These are phyloP conservation scores for Amphimallon solstitiale DNA, from an alignment of 2,888 invertebrate genomes.

Conservation along the genomic window DNA sequence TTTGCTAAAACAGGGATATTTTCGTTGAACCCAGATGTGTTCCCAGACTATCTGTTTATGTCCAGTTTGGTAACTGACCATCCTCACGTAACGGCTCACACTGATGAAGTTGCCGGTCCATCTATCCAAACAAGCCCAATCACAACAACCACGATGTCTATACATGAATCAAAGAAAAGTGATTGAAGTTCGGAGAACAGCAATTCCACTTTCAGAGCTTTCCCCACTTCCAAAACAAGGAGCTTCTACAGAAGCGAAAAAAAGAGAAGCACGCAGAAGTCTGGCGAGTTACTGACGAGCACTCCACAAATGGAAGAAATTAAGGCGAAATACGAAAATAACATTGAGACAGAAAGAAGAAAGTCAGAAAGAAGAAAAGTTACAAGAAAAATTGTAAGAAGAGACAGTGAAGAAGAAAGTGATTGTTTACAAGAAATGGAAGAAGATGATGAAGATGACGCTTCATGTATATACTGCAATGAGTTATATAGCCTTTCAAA, in stretches of 20 bases:
- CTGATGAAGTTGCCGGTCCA: not conserved
- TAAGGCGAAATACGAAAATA: too few relatives aligned
- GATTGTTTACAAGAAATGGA: not conserved
- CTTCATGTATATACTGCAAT: not conserved
- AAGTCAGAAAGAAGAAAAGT: not conserved
- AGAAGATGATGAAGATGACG: not conserved
- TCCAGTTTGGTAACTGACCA: slow-evolving; percentile 1
- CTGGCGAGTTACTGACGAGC: too few relatives aligned
- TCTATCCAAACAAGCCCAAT: too few relatives aligned
- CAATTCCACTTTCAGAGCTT: too few relatives aligned
- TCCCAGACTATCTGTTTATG: slow-evolving; percentile 37
- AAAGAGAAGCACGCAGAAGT: not conserved
- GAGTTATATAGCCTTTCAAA: not conserved
- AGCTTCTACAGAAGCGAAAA: not conserved
- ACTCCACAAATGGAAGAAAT: too few relatives aligned
- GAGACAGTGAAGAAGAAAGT: not conserved
- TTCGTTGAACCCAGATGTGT: slow-evolving; percentile 34
- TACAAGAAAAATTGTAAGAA: not conserved
- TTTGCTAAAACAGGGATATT: too few relatives aligned
- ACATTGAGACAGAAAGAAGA: too few relatives aligned
- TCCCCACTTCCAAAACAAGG: too few relatives aligned
- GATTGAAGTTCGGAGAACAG: not conserved
- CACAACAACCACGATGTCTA: not conserved
- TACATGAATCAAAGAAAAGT: not conserved
- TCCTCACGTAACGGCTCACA: not conserved